Evolutionary conservation across 2,888 invertebrate genomes (phyloP).

Genomic region (Noctuana brunneofusca): DNA sequence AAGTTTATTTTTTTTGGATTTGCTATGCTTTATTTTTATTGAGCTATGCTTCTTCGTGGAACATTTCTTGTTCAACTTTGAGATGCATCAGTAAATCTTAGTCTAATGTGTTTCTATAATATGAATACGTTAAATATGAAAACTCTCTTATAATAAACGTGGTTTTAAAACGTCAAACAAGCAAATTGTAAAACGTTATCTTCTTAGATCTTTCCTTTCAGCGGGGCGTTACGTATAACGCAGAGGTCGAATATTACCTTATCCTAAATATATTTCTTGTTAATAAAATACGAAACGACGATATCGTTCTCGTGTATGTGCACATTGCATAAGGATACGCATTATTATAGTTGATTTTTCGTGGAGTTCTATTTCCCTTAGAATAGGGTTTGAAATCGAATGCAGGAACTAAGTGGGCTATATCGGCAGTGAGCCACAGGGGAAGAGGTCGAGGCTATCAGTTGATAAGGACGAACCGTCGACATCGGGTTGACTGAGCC

Average conservation of each 20-base stretch:
- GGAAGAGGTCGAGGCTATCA: conserved; percentile 78
- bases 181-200: neutral
- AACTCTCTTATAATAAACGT: too few species aligned
- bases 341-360: neutral
- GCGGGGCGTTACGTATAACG: neutral
- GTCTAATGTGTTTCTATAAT: too few species aligned
- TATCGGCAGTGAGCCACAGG: conserved; percentile 51
- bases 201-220: neutral
- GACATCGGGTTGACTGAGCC: conserved; percentile 60
- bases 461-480: conserved; percentile 65
- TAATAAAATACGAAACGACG: conserved; percentile 9
- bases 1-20: too few species aligned
- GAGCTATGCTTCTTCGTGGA: too few species aligned
- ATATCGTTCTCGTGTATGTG: conserved; percentile 27
- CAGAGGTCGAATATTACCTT: conserved; percentile 6
- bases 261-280: conserved; percentile 8
- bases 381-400: conserved; percentile 45
- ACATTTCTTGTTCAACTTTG: too few species aligned
- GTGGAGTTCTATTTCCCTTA: neutral
- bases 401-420: conserved; percentile 13
- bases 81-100: too few species aligned
- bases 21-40: too few species aligned
- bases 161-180: too few species aligned
- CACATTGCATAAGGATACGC: conserved; percentile 35
- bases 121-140: too few species aligned